Percentiles rank a stretch among this genome's conserved stretches.
phyloP scores from a whole-genome alignment of 2,888 invertebrate genomes.

The Elaeidobius kamerunicus region DNA sequence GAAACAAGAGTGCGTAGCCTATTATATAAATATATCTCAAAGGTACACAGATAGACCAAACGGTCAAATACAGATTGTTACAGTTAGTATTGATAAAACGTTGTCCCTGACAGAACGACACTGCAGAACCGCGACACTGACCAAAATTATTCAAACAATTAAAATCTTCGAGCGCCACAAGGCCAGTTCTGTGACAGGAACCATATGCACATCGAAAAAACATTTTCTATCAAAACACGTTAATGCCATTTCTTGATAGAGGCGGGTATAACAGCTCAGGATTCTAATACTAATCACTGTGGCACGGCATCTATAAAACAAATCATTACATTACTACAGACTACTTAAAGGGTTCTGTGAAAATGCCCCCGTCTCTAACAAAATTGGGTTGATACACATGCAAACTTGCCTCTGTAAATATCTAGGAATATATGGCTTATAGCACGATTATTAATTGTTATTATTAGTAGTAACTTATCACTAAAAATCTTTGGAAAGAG shows the following conservation, averaged over 20 bases:
- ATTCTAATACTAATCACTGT: conserved; percentile 42
- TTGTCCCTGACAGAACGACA: conserved; percentile 26
- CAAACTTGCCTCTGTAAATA: conserved; percentile 33
- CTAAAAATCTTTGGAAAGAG: conserved; percentile 53
- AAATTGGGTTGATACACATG: conserved; percentile 34
- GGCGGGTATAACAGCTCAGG: conserved; percentile 44
- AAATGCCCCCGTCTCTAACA: conserved; percentile 33
- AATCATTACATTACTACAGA: conserved; percentile 38
- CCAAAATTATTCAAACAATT: no score
- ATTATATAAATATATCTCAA: conserved; percentile 34
- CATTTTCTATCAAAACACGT: conserved; percentile 47
- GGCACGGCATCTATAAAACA: conserved; percentile 44
- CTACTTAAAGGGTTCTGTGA: conserved; percentile 12
- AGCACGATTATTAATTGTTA: conserved; percentile 37
- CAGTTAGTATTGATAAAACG: conserved; percentile 37
- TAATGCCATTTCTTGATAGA: conserved; percentile 48
- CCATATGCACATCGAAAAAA: conserved; percentile 43
- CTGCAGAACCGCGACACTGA: conserved; percentile 3
- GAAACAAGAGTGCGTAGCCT: conserved; percentile 47
- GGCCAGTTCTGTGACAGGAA: conserved; percentile 35
- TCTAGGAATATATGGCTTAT: conserved; percentile 46
- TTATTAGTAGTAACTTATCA: conserved; percentile 46
- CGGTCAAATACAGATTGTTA: conserved; percentile 42
- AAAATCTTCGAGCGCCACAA: conserved; percentile 27
- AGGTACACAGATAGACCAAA: conserved; percentile 39